A percentile compares a stretch with the other conserved stretches of the same genome.
phyloP scores from a whole-genome alignment of 2,888 invertebrate species.

The Cantharis lateralis region DNA sequence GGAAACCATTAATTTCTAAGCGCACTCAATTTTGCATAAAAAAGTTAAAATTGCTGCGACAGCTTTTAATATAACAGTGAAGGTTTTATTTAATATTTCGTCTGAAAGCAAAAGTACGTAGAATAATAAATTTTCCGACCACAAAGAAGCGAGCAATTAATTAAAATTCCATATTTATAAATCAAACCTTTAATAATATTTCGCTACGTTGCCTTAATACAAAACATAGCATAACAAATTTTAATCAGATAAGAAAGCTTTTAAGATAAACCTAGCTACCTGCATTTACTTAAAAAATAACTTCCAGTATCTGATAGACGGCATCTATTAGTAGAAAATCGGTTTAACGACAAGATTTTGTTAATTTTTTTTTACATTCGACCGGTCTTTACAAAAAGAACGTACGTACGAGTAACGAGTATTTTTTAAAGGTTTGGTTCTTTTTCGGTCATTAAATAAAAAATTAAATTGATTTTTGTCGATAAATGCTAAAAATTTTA shows the following conservation, averaged over 20 bases:
- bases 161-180: conserved; percentile 5
- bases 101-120: background rate
- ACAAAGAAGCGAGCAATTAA: conserved; percentile 20
- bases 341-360: conserved; percentile 28
- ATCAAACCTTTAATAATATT: conserved; percentile 10
- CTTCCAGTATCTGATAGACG: conserved; percentile 29
- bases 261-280: conserved; percentile 25
- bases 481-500: background rate
- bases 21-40: background rate
- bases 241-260: conserved; percentile 29
- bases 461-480: background rate
- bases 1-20: conserved; percentile 6
- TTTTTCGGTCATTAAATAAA: background rate
- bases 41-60: background rate
- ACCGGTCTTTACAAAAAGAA: background rate
- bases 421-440: background rate
- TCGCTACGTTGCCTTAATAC: conserved; percentile 10
- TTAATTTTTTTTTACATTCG: conserved; percentile 6
- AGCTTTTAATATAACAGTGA: background rate
- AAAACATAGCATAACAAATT: conserved; percentile 18
- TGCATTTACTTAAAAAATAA: conserved; percentile 26
- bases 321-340: conserved; percentile 28
- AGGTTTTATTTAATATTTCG: background rate
- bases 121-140: background rate
- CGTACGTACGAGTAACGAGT: background rate